Evolutionary conservation across 2,113 vertebrate genomes (phyloP), one percentile per base, ranked within the genome.

Genomic region (Pogona vitticeps): DNA sequence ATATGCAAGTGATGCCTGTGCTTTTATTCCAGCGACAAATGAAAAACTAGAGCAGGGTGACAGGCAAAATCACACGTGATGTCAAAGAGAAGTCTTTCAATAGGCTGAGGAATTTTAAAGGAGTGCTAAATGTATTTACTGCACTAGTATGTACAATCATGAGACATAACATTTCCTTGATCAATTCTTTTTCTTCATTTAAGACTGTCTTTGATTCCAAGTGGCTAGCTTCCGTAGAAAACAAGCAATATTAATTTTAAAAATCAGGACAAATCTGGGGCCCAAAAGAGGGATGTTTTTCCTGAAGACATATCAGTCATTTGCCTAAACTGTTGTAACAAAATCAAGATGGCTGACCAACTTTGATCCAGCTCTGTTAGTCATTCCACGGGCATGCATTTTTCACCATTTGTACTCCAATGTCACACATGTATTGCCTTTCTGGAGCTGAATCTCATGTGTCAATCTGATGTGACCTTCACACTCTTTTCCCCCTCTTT

Each of bases 401-500:
- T 28, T 10, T 52, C 65, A 73, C 71, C 84, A 80, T 80, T 93
- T 86, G n/a, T 83, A 77, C 84, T 65, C 80, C 71, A 86, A 3
- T 18, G 63, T 79, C n/a, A 84, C 83, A 89, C 88, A 89, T 88
- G 86, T 83, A 84, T 79, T 88, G 9, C 73, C 71, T 46, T 21
- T 20, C 40, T 21, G 83, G 92, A 80, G 42, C 38, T 56, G 86
- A 68, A 46, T 28, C 77, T 89, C 63, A 46, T 36, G 61, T 93
- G 59, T 31, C 56, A 7, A 2, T 78, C 88, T 23, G 68, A 87
- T 82, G 42, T 26, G 86, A 46, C 85, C 80, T 82, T 91, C 75
- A n/a, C 36, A 70, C 12, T 67, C 20, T 33, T 85, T 78, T 46
- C 86, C 61, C 76, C 12, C 0, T 7, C 12, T 2, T 0, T 31